Percentiles rank a stretch among this genome's conserved stretches.
Conservation (phyloP, 1,140 invertebrate genomes). For the Andrena cerasifolii region DNA sequence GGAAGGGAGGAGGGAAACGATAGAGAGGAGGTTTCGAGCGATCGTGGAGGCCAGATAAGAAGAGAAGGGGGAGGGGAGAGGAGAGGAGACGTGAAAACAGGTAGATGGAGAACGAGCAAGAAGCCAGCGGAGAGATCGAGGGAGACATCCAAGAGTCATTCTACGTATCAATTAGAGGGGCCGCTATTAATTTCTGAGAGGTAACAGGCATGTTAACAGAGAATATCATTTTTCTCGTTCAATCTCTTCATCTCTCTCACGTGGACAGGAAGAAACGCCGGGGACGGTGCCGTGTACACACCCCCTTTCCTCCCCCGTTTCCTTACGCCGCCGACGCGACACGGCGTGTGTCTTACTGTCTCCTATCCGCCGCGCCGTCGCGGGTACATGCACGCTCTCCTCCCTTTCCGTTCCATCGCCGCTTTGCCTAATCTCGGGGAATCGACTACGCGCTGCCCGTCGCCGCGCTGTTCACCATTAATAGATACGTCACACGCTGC, state of each 20-base stretch:
- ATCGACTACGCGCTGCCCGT: conserved; percentile 45
- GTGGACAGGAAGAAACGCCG: conserved; percentile 2
- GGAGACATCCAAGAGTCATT: conserved; percentile 63
- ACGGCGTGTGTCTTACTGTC: too few relatives aligned
- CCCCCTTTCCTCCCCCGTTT: neutral
- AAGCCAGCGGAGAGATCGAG: conserved; percentile 29
- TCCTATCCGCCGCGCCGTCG: too few relatives aligned
- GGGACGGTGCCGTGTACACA: neutral
- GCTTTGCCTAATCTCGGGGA: conserved; percentile 69
- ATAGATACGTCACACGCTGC: conserved; percentile 72
- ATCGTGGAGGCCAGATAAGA: conserved; percentile 42
- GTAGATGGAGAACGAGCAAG: conserved; percentile 43
- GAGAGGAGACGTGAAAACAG: conserved; percentile 30
- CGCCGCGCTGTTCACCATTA: conserved; percentile 61
- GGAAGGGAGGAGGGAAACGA: neutral
- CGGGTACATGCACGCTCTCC: neutral
- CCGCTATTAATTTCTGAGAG: conserved; percentile 73
- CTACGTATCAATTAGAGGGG: conserved; percentile 75
- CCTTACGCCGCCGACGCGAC: too few relatives aligned
- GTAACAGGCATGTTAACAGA: conserved; percentile 71
- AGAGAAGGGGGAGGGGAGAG: neutral
- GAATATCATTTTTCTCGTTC: conserved; percentile 70
- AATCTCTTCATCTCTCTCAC: conserved; percentile 55
- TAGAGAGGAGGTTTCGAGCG: conserved; percentile 40
- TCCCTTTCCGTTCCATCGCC: conserved; percentile 14